Evolutionary conservation across 2,888 invertebrate genomes (phyloP).

Genomic region (Tachina grossa): DNA sequence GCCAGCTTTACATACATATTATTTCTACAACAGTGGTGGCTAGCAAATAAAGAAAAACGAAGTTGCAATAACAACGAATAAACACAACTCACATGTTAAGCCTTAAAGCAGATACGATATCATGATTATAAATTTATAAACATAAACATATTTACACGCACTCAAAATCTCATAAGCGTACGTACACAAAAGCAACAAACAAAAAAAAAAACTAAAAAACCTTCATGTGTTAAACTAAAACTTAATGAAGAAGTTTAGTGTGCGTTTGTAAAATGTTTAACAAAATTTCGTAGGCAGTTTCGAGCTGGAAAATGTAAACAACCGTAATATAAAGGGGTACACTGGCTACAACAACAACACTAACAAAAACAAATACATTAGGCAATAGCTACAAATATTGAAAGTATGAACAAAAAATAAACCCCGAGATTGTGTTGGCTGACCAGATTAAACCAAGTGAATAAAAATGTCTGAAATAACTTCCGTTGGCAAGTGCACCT

Average conservation of each 20-base stretch:
- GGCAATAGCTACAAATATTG: slow-evolving; percentile 34
- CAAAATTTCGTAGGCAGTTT: slow-evolving; percentile 55
- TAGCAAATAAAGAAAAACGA: slow-evolving; percentile 16
- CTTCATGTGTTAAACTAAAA: slow-evolving; percentile 18
- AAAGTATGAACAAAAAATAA: not conserved
- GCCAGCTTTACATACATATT: not conserved
- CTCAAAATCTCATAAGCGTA: not conserved
- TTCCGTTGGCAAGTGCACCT: slow-evolving; percentile 68
- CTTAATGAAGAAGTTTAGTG: not conserved
- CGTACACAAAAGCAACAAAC: not conserved
- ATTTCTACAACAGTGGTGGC: slow-evolving; percentile 13
- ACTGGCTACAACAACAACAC: slow-evolving; percentile 19
- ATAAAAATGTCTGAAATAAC: slow-evolving; percentile 71
- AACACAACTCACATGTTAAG: slow-evolving; percentile 67
- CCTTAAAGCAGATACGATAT: slow-evolving; percentile 69
- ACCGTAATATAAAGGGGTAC: slow-evolving; percentile 26
- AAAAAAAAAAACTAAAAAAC: not conserved
- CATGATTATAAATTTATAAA: slow-evolving; percentile 68
- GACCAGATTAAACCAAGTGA: slow-evolving; percentile 71
- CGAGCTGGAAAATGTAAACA: slow-evolving; percentile 54
- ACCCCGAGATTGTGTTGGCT: slow-evolving; percentile 43
- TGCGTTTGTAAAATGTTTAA: slow-evolving; percentile 12
- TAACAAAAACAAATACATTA: slow-evolving; percentile 9
- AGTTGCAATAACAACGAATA: slow-evolving; percentile 49
- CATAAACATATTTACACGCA: slow-evolving; percentile 32